These are phyloP conservation scores for Chaetodon trifascialis DNA, from an alignment of 2,113 vertebrate genomes.

Conservation along the genomic window DNA sequence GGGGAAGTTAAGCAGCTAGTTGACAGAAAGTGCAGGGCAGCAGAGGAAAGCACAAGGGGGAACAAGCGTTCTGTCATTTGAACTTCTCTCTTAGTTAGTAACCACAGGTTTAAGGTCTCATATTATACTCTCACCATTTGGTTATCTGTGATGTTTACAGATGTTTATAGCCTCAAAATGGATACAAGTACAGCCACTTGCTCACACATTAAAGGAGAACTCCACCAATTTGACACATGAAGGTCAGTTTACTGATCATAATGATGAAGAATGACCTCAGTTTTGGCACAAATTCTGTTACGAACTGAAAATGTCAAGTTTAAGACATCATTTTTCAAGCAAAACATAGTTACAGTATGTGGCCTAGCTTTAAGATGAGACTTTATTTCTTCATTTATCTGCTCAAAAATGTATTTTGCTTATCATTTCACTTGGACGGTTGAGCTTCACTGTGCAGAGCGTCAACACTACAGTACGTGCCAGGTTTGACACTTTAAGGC, in stretches of 20 bases:
- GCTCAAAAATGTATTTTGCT: background rate
- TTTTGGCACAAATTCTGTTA: background rate
- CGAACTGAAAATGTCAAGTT: background rate
- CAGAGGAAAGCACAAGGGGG: too few relatives aligned
- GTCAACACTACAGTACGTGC: background rate
- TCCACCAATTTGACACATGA: background rate
- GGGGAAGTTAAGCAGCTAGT: too few relatives aligned
- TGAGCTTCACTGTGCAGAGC: background rate
- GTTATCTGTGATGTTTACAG: background rate
- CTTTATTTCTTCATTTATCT: background rate
- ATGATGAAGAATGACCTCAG: background rate
- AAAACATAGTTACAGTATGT: background rate
- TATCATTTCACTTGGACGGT: background rate
- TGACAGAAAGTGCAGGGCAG: too few relatives aligned
- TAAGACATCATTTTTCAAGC: background rate
- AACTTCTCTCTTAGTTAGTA: too few relatives aligned
- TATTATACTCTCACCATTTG: background rate
- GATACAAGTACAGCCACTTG: background rate
- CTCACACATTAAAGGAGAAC: background rate
- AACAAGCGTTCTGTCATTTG: background rate
- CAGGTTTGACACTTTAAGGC: background rate
- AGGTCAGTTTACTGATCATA: background rate
- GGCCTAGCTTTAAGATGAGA: background rate
- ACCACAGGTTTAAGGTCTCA: background rate
- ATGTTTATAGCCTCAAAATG: background rate